Base-by-base conservation (phyloP, 2,797 vertebrate species). In the Crocodylus rhombifer region DNA sequence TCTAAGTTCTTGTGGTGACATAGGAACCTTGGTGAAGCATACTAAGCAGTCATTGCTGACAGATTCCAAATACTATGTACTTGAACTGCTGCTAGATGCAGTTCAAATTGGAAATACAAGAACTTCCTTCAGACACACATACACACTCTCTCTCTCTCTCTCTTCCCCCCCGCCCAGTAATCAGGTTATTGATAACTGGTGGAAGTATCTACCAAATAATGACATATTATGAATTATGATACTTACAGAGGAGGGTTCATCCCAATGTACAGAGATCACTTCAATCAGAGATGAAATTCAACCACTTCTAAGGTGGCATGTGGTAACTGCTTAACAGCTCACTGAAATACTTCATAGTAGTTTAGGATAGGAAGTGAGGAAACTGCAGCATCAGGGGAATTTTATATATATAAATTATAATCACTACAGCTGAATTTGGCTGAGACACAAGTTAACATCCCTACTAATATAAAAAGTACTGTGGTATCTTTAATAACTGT, bases 341-440 rank as follows among this genome's bases (percentile, higher is more conserved):
- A 83, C 16, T 74, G 60, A 36, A 87, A 28, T 3, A 4, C 23
- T 64, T 11, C 11, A n/a, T 58, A 25, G 5, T 1, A 0, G 2
- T 80, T 91, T 96, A 82, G 73, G 17, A 79, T 33, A 60, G 80
- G 73, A 91, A 94, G 76, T 80, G 88, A 92, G 80, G 73, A 87
- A 76, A 42, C 63, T 84, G 77, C 61, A 94, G 26, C 1, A 91
- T n/a, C 6, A 55, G 13, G 80, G 86, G 84, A 77, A 91, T 91
- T 95, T 80, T 82, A 95, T 84, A 75, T 76, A 85, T 77, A 33
- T 64, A 75, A 80, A 64, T 80, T 88, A 75, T 91, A 93, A 90
- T 26, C 42, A 90, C n/a, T 42, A 82, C 71, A 82, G 85, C 77
- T 4, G 67, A 86, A 87, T 86, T 14, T 90, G 88, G 58, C 80